Conservation (phyloP, 2,888 invertebrate species). For the Aquatica leii region DNA sequence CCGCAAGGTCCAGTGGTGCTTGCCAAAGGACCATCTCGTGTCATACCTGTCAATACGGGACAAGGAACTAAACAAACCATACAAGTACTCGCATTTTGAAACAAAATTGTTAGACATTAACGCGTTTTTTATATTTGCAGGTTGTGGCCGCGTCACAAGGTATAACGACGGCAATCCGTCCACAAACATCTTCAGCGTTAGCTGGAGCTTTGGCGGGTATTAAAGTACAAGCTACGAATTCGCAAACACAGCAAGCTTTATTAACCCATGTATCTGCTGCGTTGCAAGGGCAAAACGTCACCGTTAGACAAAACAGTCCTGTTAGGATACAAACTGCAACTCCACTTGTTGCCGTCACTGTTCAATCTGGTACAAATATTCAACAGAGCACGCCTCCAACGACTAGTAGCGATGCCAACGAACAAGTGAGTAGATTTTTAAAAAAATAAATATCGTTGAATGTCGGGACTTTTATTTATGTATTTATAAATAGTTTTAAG, state of each 20-base stretch:
- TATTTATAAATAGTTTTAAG: too few species aligned
- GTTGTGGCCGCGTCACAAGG: slow-evolving; percentile 67
- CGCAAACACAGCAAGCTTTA: slow-evolving; percentile 64
- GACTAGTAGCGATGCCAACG: slow-evolving; percentile 45
- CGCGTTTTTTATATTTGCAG: slow-evolving; percentile 49
- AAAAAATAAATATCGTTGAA: too few species aligned
- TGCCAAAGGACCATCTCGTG: slow-evolving; percentile 69
- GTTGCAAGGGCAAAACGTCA: slow-evolving; percentile 62
- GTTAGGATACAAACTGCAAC: slow-evolving; percentile 67
- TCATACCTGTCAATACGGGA: slow-evolving; percentile 70
- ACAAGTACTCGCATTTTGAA: slow-evolving; percentile 59
- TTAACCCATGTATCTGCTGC: slow-evolving; percentile 66
- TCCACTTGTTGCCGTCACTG: slow-evolving; percentile 61
- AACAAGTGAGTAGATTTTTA: slow-evolving; percentile 57
- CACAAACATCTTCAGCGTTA: slow-evolving; percentile 61
- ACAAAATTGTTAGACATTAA: background rate
- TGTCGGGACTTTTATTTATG: too few species aligned
- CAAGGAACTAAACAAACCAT: slow-evolving; percentile 68
- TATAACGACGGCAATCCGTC: slow-evolving; percentile 62
- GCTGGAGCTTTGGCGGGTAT: slow-evolving; percentile 61
- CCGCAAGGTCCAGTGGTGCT: slow-evolving; percentile 68
- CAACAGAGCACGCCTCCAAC: slow-evolving; percentile 53
- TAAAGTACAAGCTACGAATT: slow-evolving; percentile 60
- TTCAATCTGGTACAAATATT: slow-evolving; percentile 67
- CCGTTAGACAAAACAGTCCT: slow-evolving; percentile 65